Conservation (phyloP, 2,888 invertebrate species). For the Thalpophila matura region DNA sequence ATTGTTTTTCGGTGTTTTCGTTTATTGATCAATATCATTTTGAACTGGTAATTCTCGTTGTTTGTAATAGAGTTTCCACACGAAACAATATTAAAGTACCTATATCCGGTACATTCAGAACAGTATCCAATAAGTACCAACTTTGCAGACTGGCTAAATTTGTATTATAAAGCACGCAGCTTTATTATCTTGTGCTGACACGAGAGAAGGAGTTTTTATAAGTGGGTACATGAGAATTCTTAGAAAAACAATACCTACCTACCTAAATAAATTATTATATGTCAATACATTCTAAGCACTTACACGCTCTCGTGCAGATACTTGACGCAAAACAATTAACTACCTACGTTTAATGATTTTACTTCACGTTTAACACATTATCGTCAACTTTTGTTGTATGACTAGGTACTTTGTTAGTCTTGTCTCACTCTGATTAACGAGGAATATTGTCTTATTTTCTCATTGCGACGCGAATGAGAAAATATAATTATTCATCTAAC, state of each 20-base stretch:
- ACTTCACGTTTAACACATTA: constrained; percentile 24
- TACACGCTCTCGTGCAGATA: not conserved
- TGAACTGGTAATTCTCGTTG: no score
- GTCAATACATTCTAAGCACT: not conserved
- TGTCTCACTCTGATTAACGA: constrained; percentile 38
- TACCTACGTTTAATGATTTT: constrained; percentile 20
- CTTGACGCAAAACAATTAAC: constrained; percentile 19
- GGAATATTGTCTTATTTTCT: constrained; percentile 42
- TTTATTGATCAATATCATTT: not conserved
- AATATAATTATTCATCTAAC: no score
- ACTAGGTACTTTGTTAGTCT: constrained; percentile 14
- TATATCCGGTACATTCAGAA: no score
- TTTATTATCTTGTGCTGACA: not conserved
- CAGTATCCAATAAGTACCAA: no score
- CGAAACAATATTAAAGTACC: no score
- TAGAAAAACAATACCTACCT: not conserved
- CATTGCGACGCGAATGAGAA: constrained; percentile 2
- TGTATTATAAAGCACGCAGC: no score
- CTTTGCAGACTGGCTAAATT: no score
- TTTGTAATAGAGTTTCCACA: no score
- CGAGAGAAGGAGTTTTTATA: not conserved
- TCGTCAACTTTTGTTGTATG: constrained; percentile 1
- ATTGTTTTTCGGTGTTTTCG: not conserved
- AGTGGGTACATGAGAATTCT: not conserved
- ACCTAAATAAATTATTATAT: not conserved